phyloP scores from a whole-genome alignment of 2,888 invertebrate genomes.

The Spodoptera picta region DNA sequence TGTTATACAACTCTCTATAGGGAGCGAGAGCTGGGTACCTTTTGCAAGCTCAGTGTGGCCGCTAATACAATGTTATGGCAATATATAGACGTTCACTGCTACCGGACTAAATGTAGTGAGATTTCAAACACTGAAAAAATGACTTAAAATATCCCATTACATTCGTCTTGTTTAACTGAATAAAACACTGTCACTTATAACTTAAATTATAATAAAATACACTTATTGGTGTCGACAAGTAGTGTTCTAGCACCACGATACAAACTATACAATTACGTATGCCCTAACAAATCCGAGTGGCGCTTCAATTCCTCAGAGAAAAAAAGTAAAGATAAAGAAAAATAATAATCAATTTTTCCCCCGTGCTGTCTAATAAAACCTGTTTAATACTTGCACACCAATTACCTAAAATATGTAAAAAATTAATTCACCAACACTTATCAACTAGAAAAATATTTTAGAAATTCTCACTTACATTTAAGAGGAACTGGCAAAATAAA shows the following conservation, averaged over 20 bases:
- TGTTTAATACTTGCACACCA: slow-evolving; percentile 78
- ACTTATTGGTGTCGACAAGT: slow-evolving; percentile 76
- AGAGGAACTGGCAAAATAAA: slow-evolving; percentile 89
- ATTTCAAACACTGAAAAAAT: slow-evolving; percentile 60
- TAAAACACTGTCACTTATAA: slow-evolving; percentile 76
- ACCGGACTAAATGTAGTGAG: slow-evolving; percentile 60
- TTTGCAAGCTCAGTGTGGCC: slow-evolving; percentile 49
- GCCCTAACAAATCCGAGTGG: slow-evolving; percentile 73
- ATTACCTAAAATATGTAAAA: slow-evolving; percentile 76
- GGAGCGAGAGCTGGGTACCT: slow-evolving; percentile 11
- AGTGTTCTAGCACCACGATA: slow-evolving; percentile 82
- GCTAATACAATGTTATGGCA: slow-evolving; percentile 56
- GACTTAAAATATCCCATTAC: slow-evolving; percentile 62
- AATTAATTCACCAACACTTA: slow-evolving; percentile 87
- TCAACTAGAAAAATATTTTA: slow-evolving; percentile 86
- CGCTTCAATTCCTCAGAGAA: slow-evolving; percentile 65
- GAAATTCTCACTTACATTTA: slow-evolving; percentile 88
- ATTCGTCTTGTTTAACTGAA: slow-evolving; percentile 62
- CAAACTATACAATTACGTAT: slow-evolving; percentile 74
- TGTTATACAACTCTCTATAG: slow-evolving; percentile 21
- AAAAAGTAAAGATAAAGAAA: slow-evolving; percentile 62
- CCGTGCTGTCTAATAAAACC: slow-evolving; percentile 52
- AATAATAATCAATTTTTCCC: slow-evolving; percentile 47
- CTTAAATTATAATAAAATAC: slow-evolving; percentile 79
- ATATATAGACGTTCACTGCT: slow-evolving; percentile 41